Conservation (phyloP, 2,888 invertebrate genomes). For the Plagiodera versicolora region DNA sequence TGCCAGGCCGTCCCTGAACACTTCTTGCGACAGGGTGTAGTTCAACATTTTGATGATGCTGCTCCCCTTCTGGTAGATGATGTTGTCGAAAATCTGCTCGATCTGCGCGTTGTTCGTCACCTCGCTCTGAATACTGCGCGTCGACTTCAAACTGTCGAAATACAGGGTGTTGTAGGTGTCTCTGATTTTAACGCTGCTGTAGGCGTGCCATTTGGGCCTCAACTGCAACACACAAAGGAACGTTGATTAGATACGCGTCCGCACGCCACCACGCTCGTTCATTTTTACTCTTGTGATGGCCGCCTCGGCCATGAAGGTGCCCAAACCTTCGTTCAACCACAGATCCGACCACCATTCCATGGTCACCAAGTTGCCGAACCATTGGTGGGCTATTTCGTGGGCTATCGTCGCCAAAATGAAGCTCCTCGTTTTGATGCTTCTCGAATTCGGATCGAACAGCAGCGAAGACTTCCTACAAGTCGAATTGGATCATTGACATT, state of each 20-base stretch:
- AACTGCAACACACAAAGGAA: no score
- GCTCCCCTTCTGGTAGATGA: conserved; percentile 55
- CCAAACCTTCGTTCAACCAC: conserved; percentile 77
- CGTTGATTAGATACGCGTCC: no score
- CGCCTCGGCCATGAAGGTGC: conserved; percentile 63
- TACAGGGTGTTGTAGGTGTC: conserved; percentile 61
- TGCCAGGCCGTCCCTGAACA: conserved; percentile 60
- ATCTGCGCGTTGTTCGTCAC: conserved; percentile 61
- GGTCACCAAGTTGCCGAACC: conserved; percentile 74
- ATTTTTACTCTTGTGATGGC: conserved; percentile 57
- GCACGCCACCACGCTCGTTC: no score
- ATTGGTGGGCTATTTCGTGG: conserved; percentile 75
- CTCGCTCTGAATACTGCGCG: conserved; percentile 59
- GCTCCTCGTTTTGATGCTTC: conserved; percentile 51
- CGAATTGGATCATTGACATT: background rate
- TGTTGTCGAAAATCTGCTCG: conserved; percentile 61
- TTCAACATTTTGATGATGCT: conserved; percentile 64
- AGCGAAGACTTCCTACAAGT: conserved; percentile 61
- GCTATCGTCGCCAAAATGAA: conserved; percentile 59
- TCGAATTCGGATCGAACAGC: conserved; percentile 58
- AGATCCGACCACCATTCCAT: conserved; percentile 71
- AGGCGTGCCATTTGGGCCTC: conserved; percentile 61
- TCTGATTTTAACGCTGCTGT: conserved; percentile 57
- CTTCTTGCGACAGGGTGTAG: conserved; percentile 57
- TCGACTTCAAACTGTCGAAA: conserved; percentile 60